Conservation (phyloP, 2,797 vertebrate species). For the Molossus molossus region DNA sequence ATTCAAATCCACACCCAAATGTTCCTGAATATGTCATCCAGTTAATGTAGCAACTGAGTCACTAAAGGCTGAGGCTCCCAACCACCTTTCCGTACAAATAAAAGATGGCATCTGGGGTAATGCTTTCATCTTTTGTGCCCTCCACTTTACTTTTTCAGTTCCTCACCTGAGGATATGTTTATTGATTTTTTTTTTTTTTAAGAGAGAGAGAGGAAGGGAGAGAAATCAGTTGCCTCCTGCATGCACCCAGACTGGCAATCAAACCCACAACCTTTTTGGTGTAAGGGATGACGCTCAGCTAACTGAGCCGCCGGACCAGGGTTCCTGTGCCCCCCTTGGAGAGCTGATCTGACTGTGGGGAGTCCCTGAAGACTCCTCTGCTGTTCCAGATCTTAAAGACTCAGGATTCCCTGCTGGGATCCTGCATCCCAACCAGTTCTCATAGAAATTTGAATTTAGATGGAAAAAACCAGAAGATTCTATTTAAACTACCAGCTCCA, state of each 20-base stretch:
- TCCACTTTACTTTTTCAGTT: background rate
- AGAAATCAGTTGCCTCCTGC: background rate
- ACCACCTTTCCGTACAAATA: background rate
- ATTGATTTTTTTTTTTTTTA: background rate
- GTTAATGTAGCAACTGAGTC: background rate
- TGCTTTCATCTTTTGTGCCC: rapidly evolving
- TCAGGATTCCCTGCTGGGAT: background rate
- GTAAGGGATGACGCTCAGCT: background rate
- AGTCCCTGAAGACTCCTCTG: background rate
- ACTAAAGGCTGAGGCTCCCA: background rate
- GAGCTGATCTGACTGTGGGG: background rate
- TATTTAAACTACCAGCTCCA: background rate
- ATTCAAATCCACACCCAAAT: conserved; percentile 33
- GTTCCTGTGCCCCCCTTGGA: background rate
- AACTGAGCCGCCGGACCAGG: background rate
- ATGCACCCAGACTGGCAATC: background rate
- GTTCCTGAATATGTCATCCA: background rate
- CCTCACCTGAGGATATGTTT: background rate
- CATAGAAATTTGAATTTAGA: conserved; percentile 53
- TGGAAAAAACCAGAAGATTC: background rate
- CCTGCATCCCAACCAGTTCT: background rate
- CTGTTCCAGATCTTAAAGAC: background rate
- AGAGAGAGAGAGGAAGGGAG: background rate
- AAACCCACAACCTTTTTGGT: background rate
- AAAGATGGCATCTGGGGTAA: background rate